phyloP scores from a whole-genome alignment of 1,140 invertebrate species.

The Ganaspis sp. region DNA sequence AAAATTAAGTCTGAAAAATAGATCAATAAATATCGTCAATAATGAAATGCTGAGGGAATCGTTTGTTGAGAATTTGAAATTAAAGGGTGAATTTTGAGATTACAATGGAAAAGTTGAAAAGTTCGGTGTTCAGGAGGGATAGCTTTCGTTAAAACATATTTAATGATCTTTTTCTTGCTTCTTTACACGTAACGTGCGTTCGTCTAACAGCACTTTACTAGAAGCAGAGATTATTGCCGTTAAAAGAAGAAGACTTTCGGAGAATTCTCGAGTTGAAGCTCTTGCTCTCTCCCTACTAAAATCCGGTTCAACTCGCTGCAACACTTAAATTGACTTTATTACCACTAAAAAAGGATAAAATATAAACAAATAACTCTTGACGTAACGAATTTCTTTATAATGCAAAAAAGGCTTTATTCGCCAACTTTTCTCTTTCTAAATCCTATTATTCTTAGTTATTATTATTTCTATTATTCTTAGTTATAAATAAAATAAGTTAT shows the following conservation, averaged over 20 bases:
- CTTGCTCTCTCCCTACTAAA: neutral
- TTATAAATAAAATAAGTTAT: too few species aligned
- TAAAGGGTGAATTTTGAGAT: neutral
- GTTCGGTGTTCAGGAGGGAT: neutral
- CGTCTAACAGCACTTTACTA: constrained; percentile 6
- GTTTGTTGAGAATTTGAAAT: neutral
- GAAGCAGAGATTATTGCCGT: constrained; percentile 27
- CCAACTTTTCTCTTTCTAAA: too few species aligned
- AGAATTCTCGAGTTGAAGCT: neutral
- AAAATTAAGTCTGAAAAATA: too few species aligned
- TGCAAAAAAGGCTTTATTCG: too few species aligned
- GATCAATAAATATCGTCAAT: too few species aligned
- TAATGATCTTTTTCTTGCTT: neutral
- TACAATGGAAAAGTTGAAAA: neutral
- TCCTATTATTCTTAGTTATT: too few species aligned
- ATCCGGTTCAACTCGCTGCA: neutral
- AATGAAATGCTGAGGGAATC: neutral
- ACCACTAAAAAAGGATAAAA: neutral
- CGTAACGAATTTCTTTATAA: too few species aligned
- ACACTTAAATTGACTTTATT: neutral
- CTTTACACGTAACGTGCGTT: neutral
- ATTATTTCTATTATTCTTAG: too few species aligned
- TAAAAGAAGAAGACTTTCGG: constrained; percentile 20
- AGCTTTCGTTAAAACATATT: neutral
- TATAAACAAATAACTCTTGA: too few species aligned